Base-by-base conservation (phyloP, 2,797 vertebrate species). In the Pipistrellus pipistrellus region DNA sequence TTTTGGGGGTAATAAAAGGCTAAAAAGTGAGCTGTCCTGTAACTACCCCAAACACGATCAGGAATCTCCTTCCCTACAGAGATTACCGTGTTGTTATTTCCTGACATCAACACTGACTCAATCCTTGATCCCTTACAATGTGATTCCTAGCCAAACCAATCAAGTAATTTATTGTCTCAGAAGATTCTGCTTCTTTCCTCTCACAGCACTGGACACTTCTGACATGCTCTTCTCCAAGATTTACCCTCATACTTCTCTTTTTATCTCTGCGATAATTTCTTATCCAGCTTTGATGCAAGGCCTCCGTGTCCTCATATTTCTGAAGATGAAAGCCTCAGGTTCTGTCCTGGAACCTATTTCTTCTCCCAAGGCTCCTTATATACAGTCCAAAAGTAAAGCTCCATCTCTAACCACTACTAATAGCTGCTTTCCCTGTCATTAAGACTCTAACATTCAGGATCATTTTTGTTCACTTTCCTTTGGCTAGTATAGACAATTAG, bases 221-320 rank as follows among this genome's bases (percentile, higher is more conserved):
- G 86, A 48, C 17, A 57, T 10, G 35, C 27, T 93, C 57, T 83
- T 90, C 78, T 72, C 78, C 48, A 81, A 32, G 38, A 88, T 64
- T 73, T 23, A 59, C 18, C 30, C 3, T 18, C 23, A 18, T 41
- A 48, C 48, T n/a, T 53, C 8, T 81, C 44, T 84, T 80, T 32
- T 51, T 4, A 75, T 15, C 30, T 86, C 23, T 81, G 8, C 0
- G 21, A 72, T 4, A 38, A 11, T 35, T 38, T 85, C 53, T 41
- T 12, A 18, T 3, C 25, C 75, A 11, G 6, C 62, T 44, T 64
- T 77, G 69, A 41, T 66, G 10, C 20, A 53, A 15, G 44, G 2
- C 15, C 27, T 90, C 85, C 21, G 72, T 32, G 46, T 88, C 46
- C 18, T 76, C 41, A 44, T 51, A 77, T 35, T 23, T 7, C 20